Percentiles rank a stretch among this genome's conserved stretches.
These are phyloP conservation scores for Limnephilus lunatus DNA, from an alignment of 2,888 invertebrate species.

Conservation along the genomic window DNA sequence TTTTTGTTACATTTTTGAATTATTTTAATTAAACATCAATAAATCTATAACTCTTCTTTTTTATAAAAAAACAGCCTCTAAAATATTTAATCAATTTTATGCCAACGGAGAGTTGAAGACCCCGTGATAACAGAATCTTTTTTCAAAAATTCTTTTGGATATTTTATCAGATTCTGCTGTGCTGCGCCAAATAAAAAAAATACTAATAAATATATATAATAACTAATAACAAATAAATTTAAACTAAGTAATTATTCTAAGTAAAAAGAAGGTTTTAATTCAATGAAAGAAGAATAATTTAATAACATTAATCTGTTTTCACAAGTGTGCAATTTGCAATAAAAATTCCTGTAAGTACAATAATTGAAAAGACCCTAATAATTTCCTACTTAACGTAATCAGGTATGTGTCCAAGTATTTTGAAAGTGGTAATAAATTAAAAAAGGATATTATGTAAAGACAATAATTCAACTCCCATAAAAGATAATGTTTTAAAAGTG, in stretches of 20 bases:
- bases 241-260: not conserved
- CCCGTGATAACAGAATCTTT: not conserved
- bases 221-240: conserved; percentile 28
- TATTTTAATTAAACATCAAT: conserved; percentile 66
- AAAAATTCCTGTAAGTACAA: conserved; percentile 42
- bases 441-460: not conserved
- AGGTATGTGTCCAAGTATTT: conserved; percentile 36
- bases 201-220: not conserved
- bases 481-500: not conserved
- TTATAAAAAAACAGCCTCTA: conserved; percentile 64
- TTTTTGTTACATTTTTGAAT: conserved; percentile 61
- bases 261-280: not conserved
- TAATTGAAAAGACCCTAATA: conserved; percentile 19
- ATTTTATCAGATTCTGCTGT: not conserved
- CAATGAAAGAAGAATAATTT: conserved; percentile 15
- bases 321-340: conserved; percentile 25
- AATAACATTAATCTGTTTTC: not conserved
- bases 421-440: not conserved
- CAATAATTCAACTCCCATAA: not conserved
- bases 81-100: conserved; percentile 49
- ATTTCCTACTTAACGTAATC: conserved; percentile 52
- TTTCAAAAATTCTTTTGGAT: conserved; percentile 4
- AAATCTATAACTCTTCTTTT: conserved; percentile 62
- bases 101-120: conserved; percentile 3
- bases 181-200: not conserved